Conservation (phyloP, 2,888 invertebrate genomes). For the Aelia acuminata region DNA sequence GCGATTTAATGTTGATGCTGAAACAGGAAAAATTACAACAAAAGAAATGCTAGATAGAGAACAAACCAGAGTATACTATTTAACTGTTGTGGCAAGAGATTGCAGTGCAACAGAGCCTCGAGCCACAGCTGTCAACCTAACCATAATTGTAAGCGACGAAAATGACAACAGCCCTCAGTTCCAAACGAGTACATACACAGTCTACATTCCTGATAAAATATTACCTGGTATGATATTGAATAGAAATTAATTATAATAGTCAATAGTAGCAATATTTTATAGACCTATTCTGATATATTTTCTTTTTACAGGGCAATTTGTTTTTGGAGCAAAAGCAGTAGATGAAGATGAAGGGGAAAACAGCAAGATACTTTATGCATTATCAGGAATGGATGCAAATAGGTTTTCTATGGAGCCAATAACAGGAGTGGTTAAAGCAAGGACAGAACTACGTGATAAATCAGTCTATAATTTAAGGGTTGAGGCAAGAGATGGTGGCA, state of each 20-base stretch:
- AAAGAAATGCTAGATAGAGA: slow-evolving; percentile 84
- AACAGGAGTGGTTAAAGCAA: slow-evolving; percentile 90
- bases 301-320: slow-evolving; percentile 77
- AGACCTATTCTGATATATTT: neutral
- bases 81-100: slow-evolving; percentile 90
- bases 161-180: slow-evolving; percentile 90
- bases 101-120: slow-evolving; percentile 88
- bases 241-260: neutral
- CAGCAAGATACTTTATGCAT: slow-evolving; percentile 83
- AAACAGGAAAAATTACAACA: slow-evolving; percentile 85
- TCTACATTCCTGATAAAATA: slow-evolving; percentile 87
- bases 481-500: slow-evolving; percentile 86
- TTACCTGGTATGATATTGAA: slow-evolving; percentile 73
- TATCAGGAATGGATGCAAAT: slow-evolving; percentile 83
- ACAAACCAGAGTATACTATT: slow-evolving; percentile 81
- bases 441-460: slow-evolving; percentile 75
- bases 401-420: slow-evolving; percentile 84
- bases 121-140: slow-evolving; percentile 86
- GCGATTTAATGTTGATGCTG: slow-evolving; percentile 83
- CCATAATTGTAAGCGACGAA: slow-evolving; percentile 83
- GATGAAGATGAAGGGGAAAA: slow-evolving; percentile 88
- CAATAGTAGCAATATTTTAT: slow-evolving; percentile 1
- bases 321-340: slow-evolving; percentile 89
- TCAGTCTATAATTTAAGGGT: slow-evolving; percentile 78
- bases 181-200: slow-evolving; percentile 80